Conservation (phyloP, 2,888 invertebrate genomes). For the Meghimatium bilineatum region DNA sequence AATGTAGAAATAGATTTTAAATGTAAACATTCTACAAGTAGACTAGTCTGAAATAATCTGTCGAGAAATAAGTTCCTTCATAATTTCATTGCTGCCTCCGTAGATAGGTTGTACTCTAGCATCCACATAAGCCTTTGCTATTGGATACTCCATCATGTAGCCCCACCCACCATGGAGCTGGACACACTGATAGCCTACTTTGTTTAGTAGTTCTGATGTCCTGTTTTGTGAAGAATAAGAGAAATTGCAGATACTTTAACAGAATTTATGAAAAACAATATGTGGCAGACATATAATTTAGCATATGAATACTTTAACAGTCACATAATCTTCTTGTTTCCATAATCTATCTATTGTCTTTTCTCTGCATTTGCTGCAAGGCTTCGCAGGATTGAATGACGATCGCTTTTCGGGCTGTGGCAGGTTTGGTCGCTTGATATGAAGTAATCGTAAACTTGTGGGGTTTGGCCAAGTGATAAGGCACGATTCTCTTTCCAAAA, state of each 20-base stretch:
- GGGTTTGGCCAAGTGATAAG: no score
- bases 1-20: no score
- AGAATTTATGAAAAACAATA: neutral
- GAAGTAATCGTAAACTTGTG: no score
- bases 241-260: neutral
- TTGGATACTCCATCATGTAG: conserved; percentile 79
- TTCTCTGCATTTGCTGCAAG: no score
- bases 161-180: conserved; percentile 79
- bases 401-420: no score
- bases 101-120: conserved; percentile 78
- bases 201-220: conserved; percentile 77
- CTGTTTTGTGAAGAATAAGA: conserved; percentile 55
- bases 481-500: no score
- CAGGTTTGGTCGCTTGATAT: no score
- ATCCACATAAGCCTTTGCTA: conserved; percentile 76
- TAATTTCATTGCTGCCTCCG: conserved; percentile 79
- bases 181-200: conserved; percentile 76
- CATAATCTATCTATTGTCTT: no score
- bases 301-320: no score
- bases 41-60: conserved; percentile 58
- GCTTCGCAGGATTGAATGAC: no score
- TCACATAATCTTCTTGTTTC: no score
- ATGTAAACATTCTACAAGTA: neutral
- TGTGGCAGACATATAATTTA: neutral
- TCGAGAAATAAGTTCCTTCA: conserved; percentile 78